Evolutionary conservation across 2,888 invertebrate species (phyloP).

Genomic region (Lysandra coridon): DNA sequence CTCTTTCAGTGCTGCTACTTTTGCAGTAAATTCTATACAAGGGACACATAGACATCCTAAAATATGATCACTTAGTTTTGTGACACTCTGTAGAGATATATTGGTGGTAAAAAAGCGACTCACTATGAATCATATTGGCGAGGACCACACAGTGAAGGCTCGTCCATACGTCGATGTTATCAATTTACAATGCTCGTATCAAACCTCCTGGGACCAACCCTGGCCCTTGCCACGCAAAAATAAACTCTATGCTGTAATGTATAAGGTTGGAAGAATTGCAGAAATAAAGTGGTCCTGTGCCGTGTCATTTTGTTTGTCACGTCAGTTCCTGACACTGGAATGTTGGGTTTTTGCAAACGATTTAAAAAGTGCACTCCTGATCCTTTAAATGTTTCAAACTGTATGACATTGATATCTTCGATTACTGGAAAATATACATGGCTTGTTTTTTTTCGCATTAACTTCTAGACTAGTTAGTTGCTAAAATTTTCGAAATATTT

Average conservation of each 20-base stretch:
- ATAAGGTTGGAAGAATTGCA: neutral
- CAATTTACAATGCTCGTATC: constrained; percentile 59
- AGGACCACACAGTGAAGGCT: constrained; percentile 62
- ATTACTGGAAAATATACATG: neutral
- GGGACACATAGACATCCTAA: too few species aligned
- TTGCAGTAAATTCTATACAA: too few species aligned
- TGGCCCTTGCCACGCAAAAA: constrained; percentile 38
- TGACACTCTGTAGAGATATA: too few species aligned
- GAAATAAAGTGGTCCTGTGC: neutral
- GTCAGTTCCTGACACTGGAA: constrained; percentile 15
- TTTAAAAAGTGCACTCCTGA: constrained; percentile 18
- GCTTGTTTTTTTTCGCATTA: neutral
- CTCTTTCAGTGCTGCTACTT: too few species aligned
- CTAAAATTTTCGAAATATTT: too few species aligned
- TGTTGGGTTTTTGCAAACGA: constrained; percentile 30
- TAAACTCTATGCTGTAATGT: constrained; percentile 40
- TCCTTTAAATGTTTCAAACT: constrained; percentile 6
- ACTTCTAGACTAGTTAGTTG: too few species aligned
- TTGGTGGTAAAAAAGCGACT: constrained; percentile 18
- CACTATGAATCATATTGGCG: constrained; percentile 36
- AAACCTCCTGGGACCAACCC: constrained; percentile 44
- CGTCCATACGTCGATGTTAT: constrained; percentile 56
- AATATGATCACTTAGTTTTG: too few species aligned
- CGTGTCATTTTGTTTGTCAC: constrained; percentile 49
- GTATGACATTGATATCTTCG: neutral